Evolutionary conservation across 2,797 vertebrate genomes (phyloP).

Genomic region (Phrynocephalus guinanensis): DNA sequence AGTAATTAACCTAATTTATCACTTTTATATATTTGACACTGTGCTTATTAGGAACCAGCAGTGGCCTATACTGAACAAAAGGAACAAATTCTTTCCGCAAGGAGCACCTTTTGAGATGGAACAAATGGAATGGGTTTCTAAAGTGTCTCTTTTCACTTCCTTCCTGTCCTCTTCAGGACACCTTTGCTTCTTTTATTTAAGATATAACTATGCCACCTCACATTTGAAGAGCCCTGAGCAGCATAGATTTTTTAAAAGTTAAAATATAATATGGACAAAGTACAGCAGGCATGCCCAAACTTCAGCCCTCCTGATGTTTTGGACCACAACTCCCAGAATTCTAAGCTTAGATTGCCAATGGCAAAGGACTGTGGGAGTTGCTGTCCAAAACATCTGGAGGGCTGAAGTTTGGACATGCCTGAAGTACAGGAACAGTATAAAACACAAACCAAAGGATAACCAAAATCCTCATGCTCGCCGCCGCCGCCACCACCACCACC

Average conservation of each 20-base stretch:
- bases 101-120: not conserved
- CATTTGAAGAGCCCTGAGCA: not conserved
- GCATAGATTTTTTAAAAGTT: too few species aligned
- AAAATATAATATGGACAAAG: not conserved
- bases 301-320: too few species aligned
- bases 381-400: too few species aligned
- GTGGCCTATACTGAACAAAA: not conserved
- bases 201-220: not conserved
- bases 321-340: too few species aligned
- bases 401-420: too few species aligned
- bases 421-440: not conserved
- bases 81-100: not conserved
- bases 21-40: slow-evolving; percentile 42
- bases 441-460: not conserved
- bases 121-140: not conserved
- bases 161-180: too few species aligned
- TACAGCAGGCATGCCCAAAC: not conserved
- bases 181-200: not conserved
- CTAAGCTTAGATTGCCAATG: too few species aligned
- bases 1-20: slow-evolving; percentile 69
- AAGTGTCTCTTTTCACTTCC: not conserved
- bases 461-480: not conserved
- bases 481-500: too few species aligned
- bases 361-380: too few species aligned
- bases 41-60: not conserved